These are phyloP conservation scores for Epizoanthus scotinus DNA, from an alignment of 92 coral and sea anemone genomes.

Conservation along the genomic window DNA sequence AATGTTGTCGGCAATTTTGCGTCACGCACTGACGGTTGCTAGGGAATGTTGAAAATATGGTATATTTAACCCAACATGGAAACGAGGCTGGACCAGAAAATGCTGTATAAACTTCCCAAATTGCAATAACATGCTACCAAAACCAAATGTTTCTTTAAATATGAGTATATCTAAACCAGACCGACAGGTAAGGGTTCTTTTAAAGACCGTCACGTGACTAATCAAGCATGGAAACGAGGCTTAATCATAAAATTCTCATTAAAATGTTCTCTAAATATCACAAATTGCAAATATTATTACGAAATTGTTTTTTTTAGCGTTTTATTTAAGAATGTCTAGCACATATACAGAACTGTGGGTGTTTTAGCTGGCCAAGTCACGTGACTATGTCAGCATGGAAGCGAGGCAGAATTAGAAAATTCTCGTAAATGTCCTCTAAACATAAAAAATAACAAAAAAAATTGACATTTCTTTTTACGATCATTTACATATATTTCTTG, in stretches of 20 bases:
- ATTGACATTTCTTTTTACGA: too few relatives aligned
- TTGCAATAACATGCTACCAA: too few relatives aligned
- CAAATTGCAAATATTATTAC: constrained; percentile 8
- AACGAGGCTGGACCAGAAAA: too few relatives aligned
- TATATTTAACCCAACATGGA: too few relatives aligned
- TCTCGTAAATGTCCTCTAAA: background rate
- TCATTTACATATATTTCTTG: too few relatives aligned
- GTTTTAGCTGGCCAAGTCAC: constrained; percentile 15
- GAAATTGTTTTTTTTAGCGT: too few relatives aligned
- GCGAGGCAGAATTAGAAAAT: constrained; percentile 14
- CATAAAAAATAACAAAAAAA: too few relatives aligned
- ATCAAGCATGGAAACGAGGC: background rate
- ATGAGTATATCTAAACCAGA: too few relatives aligned
- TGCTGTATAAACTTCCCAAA: background rate
- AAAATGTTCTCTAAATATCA: background rate
- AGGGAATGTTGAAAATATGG: constrained; percentile 5
- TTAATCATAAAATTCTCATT: constrained; percentile 17
- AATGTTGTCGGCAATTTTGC: background rate
- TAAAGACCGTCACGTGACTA: constrained; percentile 32
- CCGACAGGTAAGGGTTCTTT: too few relatives aligned
- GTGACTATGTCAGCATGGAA: constrained; percentile 3
- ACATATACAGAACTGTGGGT: background rate
- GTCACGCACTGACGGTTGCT: constrained; percentile 23
- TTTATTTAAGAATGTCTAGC: constrained; percentile 3
- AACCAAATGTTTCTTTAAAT: too few relatives aligned